Conservation (phyloP, 2,888 invertebrate genomes). For the Synergus umbraculus region DNA sequence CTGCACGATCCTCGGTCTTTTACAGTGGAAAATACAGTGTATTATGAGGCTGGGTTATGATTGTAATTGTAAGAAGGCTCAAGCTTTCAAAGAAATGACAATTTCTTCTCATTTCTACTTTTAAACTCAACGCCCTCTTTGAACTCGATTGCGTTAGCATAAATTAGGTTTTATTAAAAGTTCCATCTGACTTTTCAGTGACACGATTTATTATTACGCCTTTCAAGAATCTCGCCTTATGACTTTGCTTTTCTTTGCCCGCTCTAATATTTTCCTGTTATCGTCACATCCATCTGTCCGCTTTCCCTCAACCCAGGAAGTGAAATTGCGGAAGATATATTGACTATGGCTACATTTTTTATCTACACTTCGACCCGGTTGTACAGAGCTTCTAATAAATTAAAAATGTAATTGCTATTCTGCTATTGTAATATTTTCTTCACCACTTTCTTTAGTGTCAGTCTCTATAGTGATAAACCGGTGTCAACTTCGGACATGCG, state of each 20-base stretch:
- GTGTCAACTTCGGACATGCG: too few relatives aligned
- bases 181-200: neutral
- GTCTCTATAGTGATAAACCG: too few relatives aligned
- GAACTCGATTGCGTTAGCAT: conserved; percentile 14
- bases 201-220: neutral
- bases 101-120: neutral
- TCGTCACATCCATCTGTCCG: neutral
- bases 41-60: neutral
- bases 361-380: too few relatives aligned
- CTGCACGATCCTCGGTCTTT: neutral
- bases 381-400: too few relatives aligned
- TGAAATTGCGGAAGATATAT: neutral
- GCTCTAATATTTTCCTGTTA: conserved; percentile 6
- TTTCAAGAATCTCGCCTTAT: neutral
- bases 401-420: too few relatives aligned
- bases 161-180: conserved; percentile 10
- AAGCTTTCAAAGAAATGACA: neutral
- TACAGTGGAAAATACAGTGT: neutral
- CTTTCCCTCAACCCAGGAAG: neutral
- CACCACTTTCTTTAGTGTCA: too few relatives aligned
- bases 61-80: neutral
- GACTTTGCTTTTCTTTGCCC: neutral
- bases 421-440: too few relatives aligned
- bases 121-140: conserved; percentile 2
- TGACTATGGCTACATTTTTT: neutral